Evolutionary conservation across 2,797 vertebrate species (phyloP).

Genomic region (Peromyscus melanophrys): DNA sequence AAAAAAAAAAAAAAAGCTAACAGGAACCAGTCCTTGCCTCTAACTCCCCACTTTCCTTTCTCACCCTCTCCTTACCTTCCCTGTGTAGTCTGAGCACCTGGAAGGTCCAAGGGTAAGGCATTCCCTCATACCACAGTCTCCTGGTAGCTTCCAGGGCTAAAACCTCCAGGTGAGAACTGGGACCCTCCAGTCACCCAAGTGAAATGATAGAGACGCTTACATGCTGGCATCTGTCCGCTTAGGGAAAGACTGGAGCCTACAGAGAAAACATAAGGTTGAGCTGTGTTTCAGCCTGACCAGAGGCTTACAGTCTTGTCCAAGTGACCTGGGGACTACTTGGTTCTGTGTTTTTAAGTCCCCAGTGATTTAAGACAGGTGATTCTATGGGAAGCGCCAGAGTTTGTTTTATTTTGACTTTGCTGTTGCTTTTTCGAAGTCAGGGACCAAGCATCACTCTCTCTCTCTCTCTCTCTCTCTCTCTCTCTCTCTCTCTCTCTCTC

Average conservation of each 20-base stretch:
- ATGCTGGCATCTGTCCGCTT: background rate
- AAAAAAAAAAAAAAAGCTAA: background rate
- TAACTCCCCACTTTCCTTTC: background rate
- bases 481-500: no score
- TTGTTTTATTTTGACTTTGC: background rate
- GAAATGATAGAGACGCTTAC: accelerated
- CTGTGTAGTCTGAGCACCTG: background rate
- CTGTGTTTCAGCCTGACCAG: background rate
- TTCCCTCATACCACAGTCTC: background rate
- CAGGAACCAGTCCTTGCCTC: background rate
- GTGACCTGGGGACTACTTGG: background rate
- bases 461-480: no score
- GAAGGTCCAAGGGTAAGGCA: no score
- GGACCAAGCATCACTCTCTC: background rate
- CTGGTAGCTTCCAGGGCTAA: background rate
- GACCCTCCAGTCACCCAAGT: background rate
- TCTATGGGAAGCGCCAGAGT: background rate
- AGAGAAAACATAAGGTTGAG: accelerated
- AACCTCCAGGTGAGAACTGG: no score
- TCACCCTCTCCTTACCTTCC: background rate
- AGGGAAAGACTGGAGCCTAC: background rate
- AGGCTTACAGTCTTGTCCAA: no score
- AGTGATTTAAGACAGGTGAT: background rate
- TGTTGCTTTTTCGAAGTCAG: background rate
- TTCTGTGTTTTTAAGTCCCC: background rate